Evolutionary conservation across 2,888 invertebrate genomes (phyloP).

Genomic region (Drosophila kokeensis): DNA sequence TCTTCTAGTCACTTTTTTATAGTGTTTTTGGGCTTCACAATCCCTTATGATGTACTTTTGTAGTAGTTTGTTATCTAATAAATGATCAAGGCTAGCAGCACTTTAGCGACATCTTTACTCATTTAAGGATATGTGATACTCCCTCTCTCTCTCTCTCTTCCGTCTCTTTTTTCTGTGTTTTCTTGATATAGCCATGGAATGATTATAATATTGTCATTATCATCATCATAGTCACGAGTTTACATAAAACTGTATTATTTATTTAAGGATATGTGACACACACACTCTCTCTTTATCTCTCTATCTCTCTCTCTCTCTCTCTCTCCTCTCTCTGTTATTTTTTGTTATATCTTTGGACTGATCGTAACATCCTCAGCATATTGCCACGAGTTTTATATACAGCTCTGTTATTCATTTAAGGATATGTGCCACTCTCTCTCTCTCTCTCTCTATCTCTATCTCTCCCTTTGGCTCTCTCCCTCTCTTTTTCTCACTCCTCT

Average conservation of each 20-base stretch:
- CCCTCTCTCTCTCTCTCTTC: background rate
- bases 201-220: background rate
- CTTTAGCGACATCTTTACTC: background rate
- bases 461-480: background rate
- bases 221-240: background rate
- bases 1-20: background rate
- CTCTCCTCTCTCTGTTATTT: no score
- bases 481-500: background rate
- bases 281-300: background rate
- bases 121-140: background rate
- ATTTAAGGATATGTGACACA: background rate
- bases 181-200: background rate
- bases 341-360: no score
- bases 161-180: background rate
- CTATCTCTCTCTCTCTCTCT: no score
- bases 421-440: background rate
- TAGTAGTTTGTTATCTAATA: no score
- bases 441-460: background rate
- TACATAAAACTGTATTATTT: background rate
- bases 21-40: background rate
- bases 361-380: background rate
- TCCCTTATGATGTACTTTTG: background rate
- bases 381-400: background rate
- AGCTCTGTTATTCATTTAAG: background rate
- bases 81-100: no score